Base-by-base conservation (phyloP, 2,888 invertebrate genomes). In the Kuschelorhynchus macadamiae region DNA sequence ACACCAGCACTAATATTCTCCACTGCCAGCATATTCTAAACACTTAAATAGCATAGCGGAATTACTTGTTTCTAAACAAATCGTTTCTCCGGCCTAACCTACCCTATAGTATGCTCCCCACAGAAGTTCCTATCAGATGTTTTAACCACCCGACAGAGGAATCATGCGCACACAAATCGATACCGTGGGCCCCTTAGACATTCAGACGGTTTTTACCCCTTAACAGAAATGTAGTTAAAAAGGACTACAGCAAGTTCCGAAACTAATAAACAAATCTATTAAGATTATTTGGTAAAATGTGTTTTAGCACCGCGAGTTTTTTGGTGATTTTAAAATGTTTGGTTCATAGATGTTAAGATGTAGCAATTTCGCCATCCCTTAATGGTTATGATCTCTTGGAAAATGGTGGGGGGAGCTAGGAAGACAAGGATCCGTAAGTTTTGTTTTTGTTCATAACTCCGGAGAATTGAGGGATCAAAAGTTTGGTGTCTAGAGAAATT, bases 181-280 rank as follows among this genome's bases (percentile, higher is more conserved):
- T 67, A 42, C 56, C 61, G 16, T 41, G 17, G 9, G 25, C 39
- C 61, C 50, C 56, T 61, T 50, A 61, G 67, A 61, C 61, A 56
- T 55, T 67, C 67, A 67, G 53, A 67, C 61, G 52, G 67, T 67
- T 67, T 67, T 67, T 53, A 67, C 42, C 67, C 61, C 67, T 61
- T 59, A 46, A 56, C 67, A 49, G 55, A 66, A 66, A 42, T 57
- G 60, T 42, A 59, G 67, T 59, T 61, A 20, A 67, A 61, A 61
- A 42, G 21, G 39, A 60, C 44, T 21, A n/a, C 8, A 17, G 20
- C 18, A 18, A 42, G 50, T 50, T 39, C n/a, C 9, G 11, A 50
- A 53, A 39, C 21, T 17, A 52, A 42, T 55, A 42, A 41, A 41
- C 7, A 53, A 21, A 8, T 8, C 2, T 11, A 36, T 8, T 8